These are phyloP conservation scores for Nannoperca obscura DNA, from an alignment of 2,797 vertebrate species.

Conservation along the genomic window DNA sequence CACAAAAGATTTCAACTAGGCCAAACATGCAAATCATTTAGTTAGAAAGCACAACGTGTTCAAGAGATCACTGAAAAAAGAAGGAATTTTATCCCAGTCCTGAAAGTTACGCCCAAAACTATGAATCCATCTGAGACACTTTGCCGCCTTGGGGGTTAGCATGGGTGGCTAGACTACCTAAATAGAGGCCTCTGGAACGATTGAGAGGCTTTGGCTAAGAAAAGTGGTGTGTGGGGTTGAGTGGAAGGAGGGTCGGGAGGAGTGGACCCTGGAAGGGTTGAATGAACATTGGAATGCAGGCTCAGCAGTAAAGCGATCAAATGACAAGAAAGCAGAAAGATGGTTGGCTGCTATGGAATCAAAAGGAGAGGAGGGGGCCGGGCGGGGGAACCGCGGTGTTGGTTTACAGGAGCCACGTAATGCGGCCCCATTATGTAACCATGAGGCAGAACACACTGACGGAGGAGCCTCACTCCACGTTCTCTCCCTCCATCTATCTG, in stretches of 20 bases:
- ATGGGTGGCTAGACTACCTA: conserved; percentile 28
- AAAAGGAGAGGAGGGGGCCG: conserved; percentile 52
- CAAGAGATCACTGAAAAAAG: conserved; percentile 19
- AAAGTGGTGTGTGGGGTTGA: conserved; percentile 19
- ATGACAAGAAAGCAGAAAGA: conserved; percentile 70
- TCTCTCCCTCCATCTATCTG: background rate
- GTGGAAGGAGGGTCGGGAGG: conserved; percentile 14
- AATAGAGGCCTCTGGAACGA: conserved; percentile 28
- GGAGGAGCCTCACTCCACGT: background rate
- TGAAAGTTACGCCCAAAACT: conserved; percentile 22
- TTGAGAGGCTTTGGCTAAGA: conserved; percentile 56
- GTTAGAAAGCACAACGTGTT: conserved; percentile 9
- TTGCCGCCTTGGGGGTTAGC: conserved; percentile 33
- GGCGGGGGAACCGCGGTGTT: conserved; percentile 49
- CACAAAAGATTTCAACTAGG: background rate
- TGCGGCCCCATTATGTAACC: conserved; percentile 70
- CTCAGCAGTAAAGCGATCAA: conserved; percentile 79
- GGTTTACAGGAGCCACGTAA: conserved; percentile 68
- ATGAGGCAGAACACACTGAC: background rate
- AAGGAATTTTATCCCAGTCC: conserved; percentile 9
- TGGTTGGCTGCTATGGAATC: conserved; percentile 71
- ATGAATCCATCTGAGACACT: conserved; percentile 38
- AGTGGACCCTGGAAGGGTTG: conserved; percentile 63
- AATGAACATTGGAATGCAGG: conserved; percentile 81
- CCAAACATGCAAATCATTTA: background rate